A percentile compares a stretch with the other conserved stretches of the same genome.
phyloP scores from a whole-genome alignment of 53 echinoderm and acorn worm species.

The Glandiceps talaboti region DNA sequence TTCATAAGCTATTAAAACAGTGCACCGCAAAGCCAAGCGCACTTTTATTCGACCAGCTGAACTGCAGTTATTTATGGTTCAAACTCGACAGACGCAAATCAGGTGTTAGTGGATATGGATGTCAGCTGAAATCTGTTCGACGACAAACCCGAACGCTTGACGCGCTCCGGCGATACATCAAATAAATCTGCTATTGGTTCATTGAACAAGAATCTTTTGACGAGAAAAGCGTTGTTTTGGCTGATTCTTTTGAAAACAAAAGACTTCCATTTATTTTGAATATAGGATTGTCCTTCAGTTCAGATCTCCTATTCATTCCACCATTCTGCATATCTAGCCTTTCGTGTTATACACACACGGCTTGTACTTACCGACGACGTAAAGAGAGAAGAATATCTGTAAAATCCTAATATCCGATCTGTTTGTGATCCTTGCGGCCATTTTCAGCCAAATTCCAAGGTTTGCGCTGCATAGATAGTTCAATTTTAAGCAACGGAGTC shows the following conservation, averaged over 20 bases:
- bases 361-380: background rate
- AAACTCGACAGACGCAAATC: too few relatives aligned
- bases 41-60: too few relatives aligned
- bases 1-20: too few relatives aligned
- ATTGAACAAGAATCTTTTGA: too few relatives aligned
- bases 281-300: background rate
- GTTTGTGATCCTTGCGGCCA: background rate
- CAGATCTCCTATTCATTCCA: background rate
- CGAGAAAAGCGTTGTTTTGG: background rate
- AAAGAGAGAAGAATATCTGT: background rate
- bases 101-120: too few relatives aligned
- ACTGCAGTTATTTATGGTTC: too few relatives aligned
- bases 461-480: background rate
- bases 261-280: background rate
- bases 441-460: background rate
- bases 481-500: background rate
- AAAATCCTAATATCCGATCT: background rate
- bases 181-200: too few relatives aligned
- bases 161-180: too few relatives aligned
- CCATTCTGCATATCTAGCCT: background rate
- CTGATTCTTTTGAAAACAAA: background rate
- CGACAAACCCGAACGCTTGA: too few relatives aligned
- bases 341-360: background rate
- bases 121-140: too few relatives aligned
- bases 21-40: too few relatives aligned